These are phyloP conservation scores for Melitaea cinxia DNA, from an alignment of 1,140 invertebrate species.

Conservation along the genomic window DNA sequence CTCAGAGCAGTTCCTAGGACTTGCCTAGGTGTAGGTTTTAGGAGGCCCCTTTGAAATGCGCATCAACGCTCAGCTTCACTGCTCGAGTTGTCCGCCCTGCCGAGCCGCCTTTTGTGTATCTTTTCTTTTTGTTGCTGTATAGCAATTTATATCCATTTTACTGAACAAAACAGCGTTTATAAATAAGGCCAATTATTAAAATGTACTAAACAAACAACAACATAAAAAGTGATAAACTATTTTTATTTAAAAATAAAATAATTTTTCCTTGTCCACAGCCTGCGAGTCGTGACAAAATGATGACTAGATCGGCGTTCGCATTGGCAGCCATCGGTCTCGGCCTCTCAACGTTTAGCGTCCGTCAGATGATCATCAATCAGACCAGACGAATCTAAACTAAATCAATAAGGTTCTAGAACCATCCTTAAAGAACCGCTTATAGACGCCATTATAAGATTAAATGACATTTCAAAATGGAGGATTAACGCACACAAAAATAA, in stretches of 20 bases:
- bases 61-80: too few species aligned
- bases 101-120: too few species aligned
- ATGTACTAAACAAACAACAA: too few species aligned
- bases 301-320: slow-evolving; percentile 81
- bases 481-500: slow-evolving; percentile 30
- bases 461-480: slow-evolving; percentile 27
- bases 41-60: too few species aligned
- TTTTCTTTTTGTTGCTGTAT: too few species aligned
- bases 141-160: too few species aligned
- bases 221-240: too few species aligned
- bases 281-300: slow-evolving; percentile 80
- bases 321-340: slow-evolving; percentile 83
- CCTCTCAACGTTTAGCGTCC: slow-evolving; percentile 84
- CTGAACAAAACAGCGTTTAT: too few species aligned
- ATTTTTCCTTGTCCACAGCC: slow-evolving; percentile 64
- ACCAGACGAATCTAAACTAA: slow-evolving; percentile 52
- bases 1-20: too few species aligned
- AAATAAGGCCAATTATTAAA: too few species aligned
- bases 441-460: slow-evolving; percentile 31
- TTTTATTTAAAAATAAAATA: slow-evolving; percentile 1
- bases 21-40: too few species aligned
- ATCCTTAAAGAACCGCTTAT: slow-evolving; percentile 10
- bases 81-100: too few species aligned
- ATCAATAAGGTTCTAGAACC: slow-evolving; percentile 14
- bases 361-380: slow-evolving; percentile 82